These are phyloP conservation scores for Gastracanthus pulcherrimus DNA, from an alignment of 2,888 invertebrate genomes.

Conservation along the genomic window DNA sequence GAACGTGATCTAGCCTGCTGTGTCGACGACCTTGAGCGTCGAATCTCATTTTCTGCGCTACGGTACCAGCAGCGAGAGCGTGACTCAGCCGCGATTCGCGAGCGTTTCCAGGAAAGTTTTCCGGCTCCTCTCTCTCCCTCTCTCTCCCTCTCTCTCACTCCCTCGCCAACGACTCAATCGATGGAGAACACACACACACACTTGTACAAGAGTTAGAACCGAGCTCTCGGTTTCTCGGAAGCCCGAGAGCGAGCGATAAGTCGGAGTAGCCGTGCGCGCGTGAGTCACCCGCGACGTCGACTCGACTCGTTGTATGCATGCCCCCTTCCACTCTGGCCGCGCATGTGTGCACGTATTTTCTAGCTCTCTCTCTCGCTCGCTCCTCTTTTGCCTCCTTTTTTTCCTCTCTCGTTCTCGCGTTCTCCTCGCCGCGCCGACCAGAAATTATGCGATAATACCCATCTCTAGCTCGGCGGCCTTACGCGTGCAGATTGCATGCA, in stretches of 20 bases:
- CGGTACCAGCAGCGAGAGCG: not conserved
- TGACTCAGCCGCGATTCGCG: not conserved
- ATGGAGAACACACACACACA: not conserved
- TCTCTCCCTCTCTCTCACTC: not conserved
- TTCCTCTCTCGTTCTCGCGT: not conserved
- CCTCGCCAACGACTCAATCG: not conserved
- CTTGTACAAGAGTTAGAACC: too few relatives aligned
- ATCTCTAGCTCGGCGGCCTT: not conserved
- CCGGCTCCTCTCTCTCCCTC: constrained; percentile 40
- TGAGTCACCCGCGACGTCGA: not conserved
- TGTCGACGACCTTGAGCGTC: constrained; percentile 63
- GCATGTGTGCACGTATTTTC: not conserved
- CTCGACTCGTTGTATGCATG: not conserved
- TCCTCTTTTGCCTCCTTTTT: too few relatives aligned
- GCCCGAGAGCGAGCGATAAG: not conserved
- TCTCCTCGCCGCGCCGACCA: not conserved
- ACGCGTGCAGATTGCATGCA: not conserved
- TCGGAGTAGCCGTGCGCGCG: too few relatives aligned
- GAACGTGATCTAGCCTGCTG: too few relatives aligned
- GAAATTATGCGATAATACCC: not conserved
- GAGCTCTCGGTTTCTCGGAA: not conserved
- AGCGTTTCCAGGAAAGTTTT: constrained; percentile 64
- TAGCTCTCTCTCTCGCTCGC: not conserved
- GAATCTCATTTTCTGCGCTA: not conserved
- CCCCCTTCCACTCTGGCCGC: not conserved